These are phyloP conservation scores for Phyllopteryx taeniolatus DNA, from an alignment of 2,113 vertebrate genomes.

Conservation along the genomic window DNA sequence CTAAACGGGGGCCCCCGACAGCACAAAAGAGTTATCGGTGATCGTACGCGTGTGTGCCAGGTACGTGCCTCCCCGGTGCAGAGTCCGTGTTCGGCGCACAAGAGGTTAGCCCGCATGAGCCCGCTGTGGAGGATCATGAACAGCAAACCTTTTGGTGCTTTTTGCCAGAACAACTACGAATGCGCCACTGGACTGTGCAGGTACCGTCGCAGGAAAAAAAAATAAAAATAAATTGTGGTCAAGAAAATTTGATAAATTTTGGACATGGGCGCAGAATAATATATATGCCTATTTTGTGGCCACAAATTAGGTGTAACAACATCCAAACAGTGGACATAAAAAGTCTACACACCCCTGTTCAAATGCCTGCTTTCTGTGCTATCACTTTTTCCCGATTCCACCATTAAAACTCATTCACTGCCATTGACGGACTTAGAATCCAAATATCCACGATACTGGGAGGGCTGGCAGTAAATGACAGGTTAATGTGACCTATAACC, in stretches of 20 bases:
- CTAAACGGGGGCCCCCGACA: background rate
- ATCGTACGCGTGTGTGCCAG: background rate
- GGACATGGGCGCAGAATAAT: too few species aligned
- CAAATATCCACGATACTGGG: too few species aligned
- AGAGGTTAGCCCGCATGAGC: slow-evolving; percentile 63
- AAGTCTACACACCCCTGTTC: background rate
- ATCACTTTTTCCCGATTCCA: too few species aligned
- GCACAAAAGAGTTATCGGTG: background rate
- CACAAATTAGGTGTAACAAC: too few species aligned
- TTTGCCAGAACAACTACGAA: slow-evolving; percentile 75
- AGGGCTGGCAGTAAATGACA: too few species aligned
- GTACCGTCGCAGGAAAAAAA: slow-evolving; percentile 26
- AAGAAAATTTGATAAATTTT: background rate
- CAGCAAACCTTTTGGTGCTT: slow-evolving; percentile 73
- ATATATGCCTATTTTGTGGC: background rate
- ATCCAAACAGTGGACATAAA: background rate
- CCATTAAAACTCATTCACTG: too few species aligned
- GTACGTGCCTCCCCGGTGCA: slow-evolving; percentile 25
- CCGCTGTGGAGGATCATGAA: slow-evolving; percentile 77
- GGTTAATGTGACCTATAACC: too few species aligned
- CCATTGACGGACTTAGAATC: too few species aligned
- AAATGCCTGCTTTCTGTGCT: background rate
- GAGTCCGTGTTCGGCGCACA: background rate
- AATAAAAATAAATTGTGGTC: background rate
- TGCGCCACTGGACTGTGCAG: slow-evolving; percentile 75